Percentiles rank a stretch among this genome's conserved stretches.
These are phyloP conservation scores for Rugalucina vietnamica DNA, from an alignment of 2,888 invertebrate species.

Conservation along the genomic window DNA sequence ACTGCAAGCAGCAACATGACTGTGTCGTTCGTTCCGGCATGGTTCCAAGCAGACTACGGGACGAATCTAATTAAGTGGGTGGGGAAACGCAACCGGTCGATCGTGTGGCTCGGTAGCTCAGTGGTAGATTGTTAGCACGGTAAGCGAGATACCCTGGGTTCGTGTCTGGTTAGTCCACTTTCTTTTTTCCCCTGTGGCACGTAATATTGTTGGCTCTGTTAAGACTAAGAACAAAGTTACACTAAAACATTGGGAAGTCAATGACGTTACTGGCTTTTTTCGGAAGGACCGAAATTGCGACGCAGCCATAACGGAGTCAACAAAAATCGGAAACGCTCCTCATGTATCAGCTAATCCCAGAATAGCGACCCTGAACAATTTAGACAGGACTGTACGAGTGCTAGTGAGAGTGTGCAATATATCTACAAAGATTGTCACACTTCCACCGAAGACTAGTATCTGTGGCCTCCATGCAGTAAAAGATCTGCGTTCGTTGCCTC, in stretches of 20 bases:
- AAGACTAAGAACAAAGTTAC: not conserved
- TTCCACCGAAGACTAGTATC: not conserved
- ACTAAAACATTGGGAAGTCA: not conserved
- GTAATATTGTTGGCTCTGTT: not conserved
- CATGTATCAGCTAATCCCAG: not conserved
- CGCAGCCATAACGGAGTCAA: not conserved
- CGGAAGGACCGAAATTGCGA: not conserved
- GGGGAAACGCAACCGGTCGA: not conserved
- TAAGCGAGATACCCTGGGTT: not conserved
- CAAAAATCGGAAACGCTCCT: not conserved
- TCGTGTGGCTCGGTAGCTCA: not conserved
- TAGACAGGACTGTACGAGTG: not conserved
- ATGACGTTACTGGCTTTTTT: not conserved
- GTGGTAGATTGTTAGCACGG: not conserved
- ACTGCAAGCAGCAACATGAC: too few relatives aligned
- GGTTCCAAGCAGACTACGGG: too few relatives aligned
- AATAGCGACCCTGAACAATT: not conserved
- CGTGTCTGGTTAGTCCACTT: not conserved
- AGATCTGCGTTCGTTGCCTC: not conserved
- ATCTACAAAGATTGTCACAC: not conserved
- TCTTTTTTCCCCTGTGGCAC: not conserved
- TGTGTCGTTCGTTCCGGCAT: too few relatives aligned
- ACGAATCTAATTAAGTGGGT: too few relatives aligned
- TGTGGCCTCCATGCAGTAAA: not conserved
- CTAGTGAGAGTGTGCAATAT: not conserved